Conservation (phyloP, 2,113 vertebrate species). For the Phyllopteryx taeniolatus region DNA sequence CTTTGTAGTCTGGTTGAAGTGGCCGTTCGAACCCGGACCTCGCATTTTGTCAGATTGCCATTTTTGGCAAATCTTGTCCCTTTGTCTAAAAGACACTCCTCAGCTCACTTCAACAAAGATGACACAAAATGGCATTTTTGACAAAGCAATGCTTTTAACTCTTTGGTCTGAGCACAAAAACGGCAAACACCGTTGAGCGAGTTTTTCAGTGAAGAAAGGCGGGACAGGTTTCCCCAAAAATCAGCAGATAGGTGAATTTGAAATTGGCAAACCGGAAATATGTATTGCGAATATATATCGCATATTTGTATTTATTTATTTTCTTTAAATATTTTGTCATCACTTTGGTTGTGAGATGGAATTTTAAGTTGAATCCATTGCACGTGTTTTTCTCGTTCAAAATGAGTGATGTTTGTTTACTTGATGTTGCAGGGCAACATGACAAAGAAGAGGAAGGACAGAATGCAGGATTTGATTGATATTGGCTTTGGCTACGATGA, state of each 20-base stretch:
- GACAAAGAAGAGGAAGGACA: conserved; percentile 87
- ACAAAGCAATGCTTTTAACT: background rate
- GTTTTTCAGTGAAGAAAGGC: background rate
- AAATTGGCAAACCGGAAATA: background rate
- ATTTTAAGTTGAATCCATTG: too few relatives aligned
- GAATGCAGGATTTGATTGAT: conserved; percentile 95
- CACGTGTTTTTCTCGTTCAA: background rate
- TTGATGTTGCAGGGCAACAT: conserved; percentile 71
- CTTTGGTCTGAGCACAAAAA: background rate
- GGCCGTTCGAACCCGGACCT: too few relatives aligned
- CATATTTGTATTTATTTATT: background rate
- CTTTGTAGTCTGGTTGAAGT: too few relatives aligned
- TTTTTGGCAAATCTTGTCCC: too few relatives aligned
- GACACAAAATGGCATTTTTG: too few relatives aligned
- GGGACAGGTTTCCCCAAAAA: background rate
- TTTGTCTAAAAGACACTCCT: too few relatives aligned
- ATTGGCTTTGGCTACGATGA: conserved; percentile 98
- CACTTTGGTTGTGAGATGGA: background rate
- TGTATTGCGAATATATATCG: background rate
- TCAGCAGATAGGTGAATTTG: background rate
- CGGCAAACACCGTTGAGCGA: background rate
- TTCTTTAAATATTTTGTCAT: background rate
- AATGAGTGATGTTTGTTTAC: background rate
- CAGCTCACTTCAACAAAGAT: too few relatives aligned
- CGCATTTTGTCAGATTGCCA: too few relatives aligned